Evolutionary conservation across 1,140 invertebrate species (phyloP), one percentile per base, ranked within the genome.

Genomic region (Zaprionus ghesquierei): DNA sequence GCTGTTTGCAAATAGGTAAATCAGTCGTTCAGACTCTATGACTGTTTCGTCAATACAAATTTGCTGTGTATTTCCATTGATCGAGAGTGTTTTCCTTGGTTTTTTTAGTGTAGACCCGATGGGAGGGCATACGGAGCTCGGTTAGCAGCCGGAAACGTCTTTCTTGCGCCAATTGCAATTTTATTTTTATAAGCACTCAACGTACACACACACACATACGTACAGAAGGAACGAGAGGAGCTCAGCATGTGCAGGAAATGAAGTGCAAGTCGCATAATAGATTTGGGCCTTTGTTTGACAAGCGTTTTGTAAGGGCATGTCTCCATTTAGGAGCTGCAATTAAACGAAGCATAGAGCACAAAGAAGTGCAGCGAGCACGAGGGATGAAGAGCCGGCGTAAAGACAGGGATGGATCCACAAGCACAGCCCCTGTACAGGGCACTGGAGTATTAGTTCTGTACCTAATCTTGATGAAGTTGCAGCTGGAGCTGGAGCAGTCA

Each of bases 211-310:
- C 31, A 23, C 25, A 10, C 23, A 31, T 18, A 44, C 12, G 31
- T 10, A 64, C 6, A 29, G 6, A 33, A 0, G 13, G 3, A 55
- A 9, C 33, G 10, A 29, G 8, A 41, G 13, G 5, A 55, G 10
- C 23, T n/a, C 31, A 35, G 38, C 50, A 41, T 38, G 31, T 31
- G 25, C 9, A 23, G 63, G 35, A 55, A 61, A 38, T 66, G 54
- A 69, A 61, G 35, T 66, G 63, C 68, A 69, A 60, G 25, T 60
- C 50, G 22, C 53, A 66, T 61, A 69, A 69, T 61, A 69, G 56
- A 69, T 69, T 73, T 31, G 38, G 13, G 31, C 51, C 53, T 65
- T 81, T 70, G 56, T 62, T 65, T 62, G 12, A n/a, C 38, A 64
- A 60, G 23, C 50, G 81, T 66, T 60, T 60, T 27, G 50, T 31